Base-by-base conservation (phyloP, 2,113 vertebrate species). In the Rattus rattus region DNA sequence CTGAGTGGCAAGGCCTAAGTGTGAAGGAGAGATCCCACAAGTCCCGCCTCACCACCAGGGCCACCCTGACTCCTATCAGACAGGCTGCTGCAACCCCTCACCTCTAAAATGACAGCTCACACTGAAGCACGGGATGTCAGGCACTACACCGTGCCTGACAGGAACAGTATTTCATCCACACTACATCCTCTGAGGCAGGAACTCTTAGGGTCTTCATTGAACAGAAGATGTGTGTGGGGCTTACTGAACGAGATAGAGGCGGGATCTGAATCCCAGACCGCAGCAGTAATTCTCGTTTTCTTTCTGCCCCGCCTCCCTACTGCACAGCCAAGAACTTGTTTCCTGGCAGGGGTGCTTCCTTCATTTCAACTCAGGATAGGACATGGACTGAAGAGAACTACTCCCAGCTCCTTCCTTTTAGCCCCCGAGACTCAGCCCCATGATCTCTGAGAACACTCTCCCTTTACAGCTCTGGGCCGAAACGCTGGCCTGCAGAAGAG, bases 1-100 rank as follows among this genome's bases (percentile, higher is more conserved):
- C 6, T 12, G 26, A 26, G 33, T 12, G n/a, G 56, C 52, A 47
- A 8, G 52, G n/a, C 33, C n/a, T 28, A 54, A 52, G 56, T 19
- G 10, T 36, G 75, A 49, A 30, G 59, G 72, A 83, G 28, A 73
- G 49, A 33, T 7, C n/a, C 49, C 39, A 0, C 1, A 22, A 2
- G 19, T 63, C n/a, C 54, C 77, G 24, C 22, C 16, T 2, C 59
- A 83, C 67, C 47, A 33, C 65, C 13, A 67, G 52, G 70, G 87
- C n/a, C 77, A 91, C 73, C 20, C 0, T 20, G 89, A 75, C 13
- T 56, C 39, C 59, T 63, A 72, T 75, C 28, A 26, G 75, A 28
- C 56, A 92, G 79, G 88, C 67, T 54, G 24, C 69, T 73, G 77
- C 28, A 49, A 20, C 28, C 47, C 54, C 89, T 94, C 72, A 88